Evolutionary conservation across 2,888 invertebrate genomes (phyloP).

Genomic region (Coenonympha glycerion): DNA sequence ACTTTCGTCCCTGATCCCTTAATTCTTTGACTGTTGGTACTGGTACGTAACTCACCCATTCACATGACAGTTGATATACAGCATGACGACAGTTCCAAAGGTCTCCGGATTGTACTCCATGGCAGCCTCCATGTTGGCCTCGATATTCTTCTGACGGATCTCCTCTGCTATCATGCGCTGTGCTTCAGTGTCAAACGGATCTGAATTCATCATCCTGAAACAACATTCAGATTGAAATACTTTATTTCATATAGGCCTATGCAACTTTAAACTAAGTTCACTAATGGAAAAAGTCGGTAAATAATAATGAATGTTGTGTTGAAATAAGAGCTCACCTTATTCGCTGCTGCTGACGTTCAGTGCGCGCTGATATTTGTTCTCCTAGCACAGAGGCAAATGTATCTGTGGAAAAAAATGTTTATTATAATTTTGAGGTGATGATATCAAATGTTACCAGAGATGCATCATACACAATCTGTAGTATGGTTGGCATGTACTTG

Average conservation of each 20-base stretch:
- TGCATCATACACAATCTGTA: no score
- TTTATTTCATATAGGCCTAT: no score
- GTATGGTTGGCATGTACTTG: no score
- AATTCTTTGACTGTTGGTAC: no score
- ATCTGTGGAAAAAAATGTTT: slow-evolving; percentile 69
- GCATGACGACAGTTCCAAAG: slow-evolving; percentile 98
- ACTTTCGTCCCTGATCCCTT: no score
- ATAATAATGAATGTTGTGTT: no score
- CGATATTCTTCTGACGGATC: slow-evolving; percentile 96
- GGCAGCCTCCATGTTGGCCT: slow-evolving; percentile 98
- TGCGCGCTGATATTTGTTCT: slow-evolving; percentile 88
- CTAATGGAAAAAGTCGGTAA: no score
- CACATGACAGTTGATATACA: slow-evolving; percentile 97
- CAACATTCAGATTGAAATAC: no score
- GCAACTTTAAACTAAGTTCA: no score
- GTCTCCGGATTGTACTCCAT: slow-evolving; percentile 99
- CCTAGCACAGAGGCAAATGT: slow-evolving; percentile 85
- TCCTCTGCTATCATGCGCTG: slow-evolving; percentile 97
- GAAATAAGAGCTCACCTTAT: slow-evolving; percentile 62
- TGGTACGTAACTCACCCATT: slow-evolving; percentile 87
- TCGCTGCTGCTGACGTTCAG: slow-evolving; percentile 88
- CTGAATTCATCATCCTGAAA: slow-evolving; percentile 88
- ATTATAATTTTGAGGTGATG: slow-evolving; percentile 14
- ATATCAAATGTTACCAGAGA: no score
- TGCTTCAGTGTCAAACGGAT: slow-evolving; percentile 96